Base-by-base conservation (phyloP, 2,797 vertebrate species). In the Parauchenoglanis ngamensis region DNA sequence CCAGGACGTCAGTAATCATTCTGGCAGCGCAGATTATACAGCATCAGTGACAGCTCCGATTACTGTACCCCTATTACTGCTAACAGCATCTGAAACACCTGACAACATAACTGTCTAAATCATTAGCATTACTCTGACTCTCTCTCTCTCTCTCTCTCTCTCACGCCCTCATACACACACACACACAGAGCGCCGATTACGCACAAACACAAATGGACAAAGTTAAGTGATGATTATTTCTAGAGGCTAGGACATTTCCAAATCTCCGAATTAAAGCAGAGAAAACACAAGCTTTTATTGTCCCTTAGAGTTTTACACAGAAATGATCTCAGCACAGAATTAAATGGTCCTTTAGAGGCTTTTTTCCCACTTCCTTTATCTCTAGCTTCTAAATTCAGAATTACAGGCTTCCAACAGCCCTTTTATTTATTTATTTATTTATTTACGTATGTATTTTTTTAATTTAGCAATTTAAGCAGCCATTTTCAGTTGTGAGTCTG, bases 11-110 rank as follows among this genome's bases (percentile, higher is more conserved):
- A 59, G 80, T 88, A 86, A 89, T 87, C 83, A 68, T 10, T 87
- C 46, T 90, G 87, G 72, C 82, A 90, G 68, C 56, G 31, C 57
- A 84, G 31, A 86, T 77, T 84, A 85, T 49, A 21, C 12, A 21
- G 78, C 56, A 40, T 44, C 19, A 40, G 25, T 54, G 40, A 83
- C 31, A 13, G 57, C 59, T 25, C 46, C 40, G 61, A 87, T 7
- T 10, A 7, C 49, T 10, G 49, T 40, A 31, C 25, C 72, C 46
- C 28, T 35, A 85, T 86, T 86, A 87, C 63, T 76, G 44, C 28
- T 80, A 81, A 88, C 80, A 57, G 84, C 31, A 44, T 70, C 25
- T 86, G 46, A 88, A 86, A 85, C 87, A 89, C 84, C 80, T 85
- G 82, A 85, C 85, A 85, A 85, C 82, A 87, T 49, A 67, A 68